Percentiles rank a stretch among this genome's conserved stretches.
These are phyloP conservation scores for Trachelus tabidus DNA, from an alignment of 2,888 invertebrate genomes.

Conservation along the genomic window DNA sequence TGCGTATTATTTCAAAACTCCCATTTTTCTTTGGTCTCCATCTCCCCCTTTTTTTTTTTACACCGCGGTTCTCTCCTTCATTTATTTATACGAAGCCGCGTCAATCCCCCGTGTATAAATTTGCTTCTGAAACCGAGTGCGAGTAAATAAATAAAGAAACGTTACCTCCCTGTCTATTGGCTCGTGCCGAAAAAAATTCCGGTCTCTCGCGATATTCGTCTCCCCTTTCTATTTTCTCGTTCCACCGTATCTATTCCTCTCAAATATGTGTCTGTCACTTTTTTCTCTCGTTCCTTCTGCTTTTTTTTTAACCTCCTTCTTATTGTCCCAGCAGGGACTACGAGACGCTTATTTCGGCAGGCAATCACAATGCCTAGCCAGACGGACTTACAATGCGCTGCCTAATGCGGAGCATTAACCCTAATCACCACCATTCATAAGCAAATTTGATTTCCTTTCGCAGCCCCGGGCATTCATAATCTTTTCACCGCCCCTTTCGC, in stretches of 20 bases:
- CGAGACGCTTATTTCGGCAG: conserved; percentile 17
- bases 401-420: conserved; percentile 46
- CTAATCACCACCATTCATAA: conserved; percentile 54
- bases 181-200: not conserved
- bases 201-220: conserved; percentile 8
- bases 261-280: conserved; percentile 12
- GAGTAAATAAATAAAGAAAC: too few relatives aligned
- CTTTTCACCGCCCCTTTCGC: conserved; percentile 34
- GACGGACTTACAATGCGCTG: conserved; percentile 38
- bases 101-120: too few relatives aligned
- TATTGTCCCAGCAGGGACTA: too few relatives aligned
- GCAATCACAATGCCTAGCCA: conserved; percentile 41
- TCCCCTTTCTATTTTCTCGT: conserved; percentile 6
- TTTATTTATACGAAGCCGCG: too few relatives aligned
- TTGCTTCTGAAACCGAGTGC: too few relatives aligned
- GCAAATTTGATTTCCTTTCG: conserved; percentile 51
- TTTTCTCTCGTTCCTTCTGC: conserved; percentile 2
- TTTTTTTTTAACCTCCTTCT: conserved; percentile 8
- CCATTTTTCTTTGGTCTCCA: too few relatives aligned
- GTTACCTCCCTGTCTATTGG: too few relatives aligned
- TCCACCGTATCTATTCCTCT: not conserved
- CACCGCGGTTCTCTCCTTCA: too few relatives aligned
- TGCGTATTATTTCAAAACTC: too few relatives aligned
- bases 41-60: too few relatives aligned
- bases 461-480: conserved; percentile 40